phyloP scores from a whole-genome alignment of 2,797 vertebrate genomes.

The Zenarchopterus dispar region DNA sequence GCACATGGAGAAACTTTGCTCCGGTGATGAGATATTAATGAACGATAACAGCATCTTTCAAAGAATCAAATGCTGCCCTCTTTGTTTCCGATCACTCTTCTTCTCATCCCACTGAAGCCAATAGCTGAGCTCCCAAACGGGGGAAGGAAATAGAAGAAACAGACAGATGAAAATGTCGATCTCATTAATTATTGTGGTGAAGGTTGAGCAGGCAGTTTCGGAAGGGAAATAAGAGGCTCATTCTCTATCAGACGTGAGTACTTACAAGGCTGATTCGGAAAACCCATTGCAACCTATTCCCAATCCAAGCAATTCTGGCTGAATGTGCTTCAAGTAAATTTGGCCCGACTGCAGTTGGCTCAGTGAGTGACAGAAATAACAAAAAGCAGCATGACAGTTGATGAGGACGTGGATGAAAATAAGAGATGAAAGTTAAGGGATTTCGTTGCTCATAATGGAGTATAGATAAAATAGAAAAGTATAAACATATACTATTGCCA shows the following conservation, averaged over 20 bases:
- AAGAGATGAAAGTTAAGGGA: no score
- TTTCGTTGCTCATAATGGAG: no score
- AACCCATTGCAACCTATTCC: no score
- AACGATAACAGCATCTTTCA: constrained; percentile 53
- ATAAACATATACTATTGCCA: no score
- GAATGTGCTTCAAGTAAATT: no score
- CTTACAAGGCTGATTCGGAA: constrained; percentile 32
- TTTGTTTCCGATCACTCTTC: constrained; percentile 63
- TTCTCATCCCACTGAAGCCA: constrained; percentile 46
- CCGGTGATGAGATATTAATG: constrained; percentile 50
- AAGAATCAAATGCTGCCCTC: constrained; percentile 66
- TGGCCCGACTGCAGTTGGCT: no score
- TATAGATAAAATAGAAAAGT: no score
- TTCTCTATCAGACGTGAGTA: constrained; percentile 34
- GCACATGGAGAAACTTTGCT: constrained; percentile 45
- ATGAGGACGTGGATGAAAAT: no score
- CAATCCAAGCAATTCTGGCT: no score
- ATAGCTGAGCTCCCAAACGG: constrained; percentile 67
- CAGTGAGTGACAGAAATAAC: no score
- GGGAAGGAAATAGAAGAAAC: constrained; percentile 62
- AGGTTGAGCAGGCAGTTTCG: constrained; percentile 51
- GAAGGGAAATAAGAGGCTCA: constrained; percentile 44
- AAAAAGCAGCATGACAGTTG: no score
- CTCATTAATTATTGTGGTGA: constrained; percentile 65
- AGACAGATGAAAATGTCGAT: constrained; percentile 66